Base-by-base conservation (phyloP, 1,140 invertebrate species). In the Mya arenaria region DNA sequence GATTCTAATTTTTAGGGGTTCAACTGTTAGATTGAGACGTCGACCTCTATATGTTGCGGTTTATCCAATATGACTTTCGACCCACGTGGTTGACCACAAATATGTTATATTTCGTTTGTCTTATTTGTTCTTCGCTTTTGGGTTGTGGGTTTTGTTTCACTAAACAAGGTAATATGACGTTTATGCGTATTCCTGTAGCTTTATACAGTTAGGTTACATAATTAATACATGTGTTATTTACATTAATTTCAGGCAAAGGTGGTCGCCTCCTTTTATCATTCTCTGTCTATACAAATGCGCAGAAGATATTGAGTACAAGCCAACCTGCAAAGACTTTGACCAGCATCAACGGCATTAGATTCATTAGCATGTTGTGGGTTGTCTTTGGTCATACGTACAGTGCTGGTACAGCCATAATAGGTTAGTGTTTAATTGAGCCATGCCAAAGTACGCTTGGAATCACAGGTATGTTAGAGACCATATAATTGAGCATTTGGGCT, bases 351-450 rank as follows among this genome's bases (percentile, higher is more conserved):
- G 89, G 90, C 41, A 87, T 92, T 41, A 82, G 90, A 3, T 96
- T 96, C 0, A 94, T 98, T 52, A 97, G 96, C 85, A 98, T 98
- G 96, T 95, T 95, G 10, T 98, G 97, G 97, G 96, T 98, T 0
- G 96, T 98, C 48, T 94, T 98, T 2, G 97, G 97, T 0, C 97
- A 98, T 91, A 96, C 96, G 15, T 89, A 78, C 71, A 68, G 66
- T 10, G 90, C 88, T 39, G 86, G 66, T 13, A 17, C 69, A 0
- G 86, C 8, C 92, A 94, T 82, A 86, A 94, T 92, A 94, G 95
- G 88, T 88, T 85, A 68, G 87, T 90, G 85, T 89, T 55, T 41
- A 75, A 78, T 13, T 15, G 8, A 13, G 8, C 56, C 10, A 8
- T 60, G 15, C 28, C n/a, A n/a, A n/a, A n/a, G n/a, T n/a, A n/a